Conservation (phyloP, 2,888 invertebrate genomes). For the Amphipyra berbera region DNA sequence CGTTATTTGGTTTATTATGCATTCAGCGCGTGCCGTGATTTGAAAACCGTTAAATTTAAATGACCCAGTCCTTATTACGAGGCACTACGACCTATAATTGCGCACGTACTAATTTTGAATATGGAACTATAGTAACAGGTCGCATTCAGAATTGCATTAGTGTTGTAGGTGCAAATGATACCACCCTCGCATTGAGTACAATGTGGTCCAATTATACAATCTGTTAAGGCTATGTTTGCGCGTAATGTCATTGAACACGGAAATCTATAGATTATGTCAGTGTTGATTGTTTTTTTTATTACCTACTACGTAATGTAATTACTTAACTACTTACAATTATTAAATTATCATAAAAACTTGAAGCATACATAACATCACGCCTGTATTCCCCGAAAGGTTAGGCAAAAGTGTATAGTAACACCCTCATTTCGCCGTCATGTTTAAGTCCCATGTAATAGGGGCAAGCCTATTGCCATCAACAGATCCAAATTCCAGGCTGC, state of each 20-base stretch:
- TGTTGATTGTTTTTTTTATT: background rate
- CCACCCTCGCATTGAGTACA: conserved; percentile 41
- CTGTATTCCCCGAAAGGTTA: no score
- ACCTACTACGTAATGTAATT: no score
- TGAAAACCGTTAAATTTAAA: conserved; percentile 55
- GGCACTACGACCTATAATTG: conserved; percentile 42
- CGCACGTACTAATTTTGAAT: conserved; percentile 35
- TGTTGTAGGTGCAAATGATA: conserved; percentile 41
- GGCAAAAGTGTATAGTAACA: no score
- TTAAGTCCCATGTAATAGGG: no score
- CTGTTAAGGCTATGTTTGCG: conserved; percentile 9
- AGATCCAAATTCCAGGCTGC: no score
- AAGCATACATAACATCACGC: no score
- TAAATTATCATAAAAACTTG: no score
- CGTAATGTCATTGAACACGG: conserved; percentile 33
- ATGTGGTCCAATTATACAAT: conserved; percentile 39
- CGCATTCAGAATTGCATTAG: conserved; percentile 28
- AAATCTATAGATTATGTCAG: conserved; percentile 24
- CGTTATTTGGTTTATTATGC: conserved; percentile 52
- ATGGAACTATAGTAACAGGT: conserved; percentile 18
- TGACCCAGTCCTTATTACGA: conserved; percentile 49
- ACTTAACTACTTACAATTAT: no score
- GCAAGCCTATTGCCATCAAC: no score
- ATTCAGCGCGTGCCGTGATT: conserved; percentile 55
- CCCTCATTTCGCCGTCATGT: no score